Percentiles rank a stretch among this genome's conserved stretches.
phyloP scores from a whole-genome alignment of 2,797 vertebrate genomes.

The Erethizon dorsatum region DNA sequence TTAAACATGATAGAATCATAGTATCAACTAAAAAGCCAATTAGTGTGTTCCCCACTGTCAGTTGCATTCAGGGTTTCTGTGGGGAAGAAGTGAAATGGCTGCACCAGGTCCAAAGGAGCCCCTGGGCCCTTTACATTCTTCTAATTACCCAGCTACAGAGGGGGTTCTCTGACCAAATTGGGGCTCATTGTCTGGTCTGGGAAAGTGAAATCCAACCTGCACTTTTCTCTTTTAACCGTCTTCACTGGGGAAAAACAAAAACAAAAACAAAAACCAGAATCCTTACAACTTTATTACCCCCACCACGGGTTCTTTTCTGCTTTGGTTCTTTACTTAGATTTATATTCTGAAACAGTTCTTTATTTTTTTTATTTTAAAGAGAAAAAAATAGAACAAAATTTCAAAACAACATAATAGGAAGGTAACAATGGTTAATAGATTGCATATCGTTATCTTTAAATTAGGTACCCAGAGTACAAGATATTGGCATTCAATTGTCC shows the following conservation, averaged over 20 bases:
- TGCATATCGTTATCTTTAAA: too few species aligned
- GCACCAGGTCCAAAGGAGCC: neutral
- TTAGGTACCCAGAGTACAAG: too few species aligned
- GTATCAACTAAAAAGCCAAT: neutral
- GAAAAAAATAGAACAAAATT: too few species aligned
- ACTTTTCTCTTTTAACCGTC: neutral
- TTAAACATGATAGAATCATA: neutral
- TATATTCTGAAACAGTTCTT: constrained; percentile 78
- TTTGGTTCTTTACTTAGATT: neutral
- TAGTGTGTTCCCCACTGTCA: neutral
- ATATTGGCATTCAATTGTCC: too few species aligned
- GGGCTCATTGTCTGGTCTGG: neutral
- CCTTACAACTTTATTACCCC: neutral
- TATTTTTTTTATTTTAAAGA: neutral
- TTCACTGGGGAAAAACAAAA: neutral
- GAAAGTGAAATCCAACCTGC: neutral
- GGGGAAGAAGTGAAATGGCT: neutral
- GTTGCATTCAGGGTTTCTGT: neutral
- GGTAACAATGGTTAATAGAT: too few species aligned
- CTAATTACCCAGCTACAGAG: neutral
- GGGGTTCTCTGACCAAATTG: neutral
- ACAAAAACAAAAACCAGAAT: too few species aligned
- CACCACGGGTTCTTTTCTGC: neutral
- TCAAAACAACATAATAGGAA: too few species aligned
- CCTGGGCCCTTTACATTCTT: neutral